Evolutionary conservation across 2,888 invertebrate genomes (phyloP).

Genomic region (Spicauda simplicius): DNA sequence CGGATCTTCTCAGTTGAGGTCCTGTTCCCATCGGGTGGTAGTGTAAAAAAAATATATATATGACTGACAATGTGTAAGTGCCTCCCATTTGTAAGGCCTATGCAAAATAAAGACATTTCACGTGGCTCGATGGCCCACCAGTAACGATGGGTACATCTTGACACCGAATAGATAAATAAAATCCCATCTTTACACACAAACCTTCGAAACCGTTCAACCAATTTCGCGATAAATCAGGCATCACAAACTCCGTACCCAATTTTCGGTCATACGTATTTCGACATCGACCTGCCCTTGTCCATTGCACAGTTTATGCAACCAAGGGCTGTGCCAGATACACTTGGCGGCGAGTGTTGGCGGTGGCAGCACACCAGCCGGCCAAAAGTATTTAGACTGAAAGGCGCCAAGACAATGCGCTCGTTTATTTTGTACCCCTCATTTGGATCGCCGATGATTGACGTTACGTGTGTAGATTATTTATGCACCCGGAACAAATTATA

Average conservation of each 20-base stretch:
- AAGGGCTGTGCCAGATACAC: slow-evolving; percentile 68
- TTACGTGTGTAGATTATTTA: slow-evolving; percentile 20
- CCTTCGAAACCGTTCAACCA: no score
- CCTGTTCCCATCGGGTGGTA: no score
- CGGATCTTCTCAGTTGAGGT: no score
- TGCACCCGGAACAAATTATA: slow-evolving; percentile 20
- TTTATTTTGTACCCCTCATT: slow-evolving; percentile 29
- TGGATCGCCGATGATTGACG: slow-evolving; percentile 41
- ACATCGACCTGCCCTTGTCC: slow-evolving; percentile 62
- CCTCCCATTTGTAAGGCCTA: no score
- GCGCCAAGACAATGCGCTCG: slow-evolving; percentile 61
- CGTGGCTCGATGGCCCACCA: no score
- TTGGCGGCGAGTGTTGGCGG: slow-evolving; percentile 71
- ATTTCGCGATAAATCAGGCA: no score
- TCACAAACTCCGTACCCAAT: neutral
- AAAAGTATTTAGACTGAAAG: slow-evolving; percentile 76
- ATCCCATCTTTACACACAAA: no score
- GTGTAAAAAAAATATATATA: no score
- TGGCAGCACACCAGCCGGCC: slow-evolving; percentile 56
- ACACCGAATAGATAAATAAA: no score
- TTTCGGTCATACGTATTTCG: slow-evolving; percentile 43
- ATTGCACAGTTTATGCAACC: slow-evolving; percentile 61
- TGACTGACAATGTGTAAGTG: no score
- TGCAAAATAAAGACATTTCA: no score
- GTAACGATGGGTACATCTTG: no score